Conservation (phyloP, 1,140 invertebrate genomes). For the Holotrichia oblita region DNA sequence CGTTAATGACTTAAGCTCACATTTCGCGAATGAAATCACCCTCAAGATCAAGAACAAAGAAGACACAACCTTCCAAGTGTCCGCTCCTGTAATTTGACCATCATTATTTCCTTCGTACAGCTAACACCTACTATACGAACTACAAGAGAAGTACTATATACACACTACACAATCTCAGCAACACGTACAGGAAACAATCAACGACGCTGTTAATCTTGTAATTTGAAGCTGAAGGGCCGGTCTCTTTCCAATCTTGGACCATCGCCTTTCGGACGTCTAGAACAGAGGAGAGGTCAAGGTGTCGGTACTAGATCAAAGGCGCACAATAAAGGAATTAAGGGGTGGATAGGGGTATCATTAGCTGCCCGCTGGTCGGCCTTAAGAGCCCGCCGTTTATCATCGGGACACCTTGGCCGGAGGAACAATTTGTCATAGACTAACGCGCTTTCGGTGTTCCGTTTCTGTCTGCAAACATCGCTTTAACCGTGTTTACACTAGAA, state of each 20-base stretch:
- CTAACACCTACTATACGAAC: constrained; percentile 54
- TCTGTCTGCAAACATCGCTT: constrained; percentile 54
- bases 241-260: constrained; percentile 29
- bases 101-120: background rate
- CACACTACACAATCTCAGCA: background rate
- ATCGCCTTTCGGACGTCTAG: background rate
- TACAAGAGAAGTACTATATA: background rate
- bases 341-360: constrained; percentile 58
- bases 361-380: constrained; percentile 57
- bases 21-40: background rate
- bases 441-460: constrained; percentile 28
- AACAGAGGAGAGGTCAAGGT: constrained; percentile 48
- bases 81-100: background rate
- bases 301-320: constrained; percentile 59
- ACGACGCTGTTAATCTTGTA: constrained; percentile 32
- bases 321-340: constrained; percentile 58
- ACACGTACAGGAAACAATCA: constrained; percentile 25
- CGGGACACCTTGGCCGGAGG: constrained; percentile 56
- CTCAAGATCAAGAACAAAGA: constrained; percentile 4
- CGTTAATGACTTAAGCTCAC: background rate
- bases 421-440: constrained; percentile 57
- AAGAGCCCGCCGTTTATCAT: constrained; percentile 59
- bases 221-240: constrained; percentile 20
- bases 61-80: background rate
- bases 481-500: constrained; percentile 55